A percentile compares a stretch with the other conserved stretches of the same genome.
These are phyloP conservation scores for Poeciliopsis turneri DNA, from an alignment of 2,797 vertebrate species.

Conservation along the genomic window DNA sequence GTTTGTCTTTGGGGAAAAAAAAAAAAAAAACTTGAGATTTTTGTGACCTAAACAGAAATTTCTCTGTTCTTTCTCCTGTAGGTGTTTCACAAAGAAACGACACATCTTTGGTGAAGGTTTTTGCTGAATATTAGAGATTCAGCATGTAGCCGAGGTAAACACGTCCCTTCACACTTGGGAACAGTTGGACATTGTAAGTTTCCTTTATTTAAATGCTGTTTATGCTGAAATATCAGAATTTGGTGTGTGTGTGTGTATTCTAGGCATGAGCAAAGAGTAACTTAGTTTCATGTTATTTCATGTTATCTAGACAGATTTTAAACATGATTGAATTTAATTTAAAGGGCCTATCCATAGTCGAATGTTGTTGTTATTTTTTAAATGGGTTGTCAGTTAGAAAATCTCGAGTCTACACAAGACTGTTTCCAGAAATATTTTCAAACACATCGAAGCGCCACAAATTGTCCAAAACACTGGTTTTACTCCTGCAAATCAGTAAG, in stretches of 20 bases:
- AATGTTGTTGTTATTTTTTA: neutral
- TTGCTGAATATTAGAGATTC: constrained; percentile 54
- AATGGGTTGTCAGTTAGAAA: neutral
- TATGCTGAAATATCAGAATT: constrained; percentile 2
- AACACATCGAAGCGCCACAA: neutral
- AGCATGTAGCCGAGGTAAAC: constrained; percentile 86
- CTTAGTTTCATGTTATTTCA: neutral
- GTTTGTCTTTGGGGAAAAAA: neutral
- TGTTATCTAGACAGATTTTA: neutral
- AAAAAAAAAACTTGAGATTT: neutral
- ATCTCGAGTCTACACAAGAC: neutral
- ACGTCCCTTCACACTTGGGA: constrained; percentile 86
- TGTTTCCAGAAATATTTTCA: neutral
- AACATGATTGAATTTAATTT: neutral
- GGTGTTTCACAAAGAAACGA: constrained; percentile 72
- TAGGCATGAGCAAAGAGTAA: neutral
- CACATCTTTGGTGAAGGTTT: constrained; percentile 62
- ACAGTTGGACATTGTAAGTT: constrained; percentile 67
- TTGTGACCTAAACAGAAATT: constrained; percentile 25
- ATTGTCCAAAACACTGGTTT: neutral
- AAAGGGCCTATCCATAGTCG: neutral
- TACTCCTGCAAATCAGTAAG: neutral
- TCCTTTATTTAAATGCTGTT: neutral
- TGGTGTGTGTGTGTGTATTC: neutral
- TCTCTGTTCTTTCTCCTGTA: constrained; percentile 67